These are phyloP conservation scores for Castor canadensis DNA, from an alignment of 2,113 vertebrate genomes.

Conservation along the genomic window DNA sequence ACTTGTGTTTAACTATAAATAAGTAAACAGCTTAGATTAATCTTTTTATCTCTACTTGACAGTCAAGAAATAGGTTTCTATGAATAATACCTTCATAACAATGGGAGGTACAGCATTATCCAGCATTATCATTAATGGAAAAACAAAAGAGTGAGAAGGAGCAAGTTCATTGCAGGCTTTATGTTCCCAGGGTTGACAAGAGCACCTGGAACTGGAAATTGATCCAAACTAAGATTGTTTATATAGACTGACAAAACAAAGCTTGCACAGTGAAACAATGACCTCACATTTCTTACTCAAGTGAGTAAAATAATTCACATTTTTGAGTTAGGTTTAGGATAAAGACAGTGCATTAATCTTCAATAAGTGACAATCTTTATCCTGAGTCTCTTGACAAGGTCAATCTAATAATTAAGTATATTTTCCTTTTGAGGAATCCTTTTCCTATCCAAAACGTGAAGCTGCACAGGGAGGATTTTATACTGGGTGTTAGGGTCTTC, in stretches of 20 bases:
- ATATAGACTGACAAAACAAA: background rate
- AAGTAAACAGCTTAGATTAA: background rate
- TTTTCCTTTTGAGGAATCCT: background rate
- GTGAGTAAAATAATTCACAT: background rate
- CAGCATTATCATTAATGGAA: background rate
- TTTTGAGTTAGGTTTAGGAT: background rate
- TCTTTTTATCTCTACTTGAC: background rate
- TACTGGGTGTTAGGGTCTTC: background rate
- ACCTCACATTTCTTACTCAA: background rate
- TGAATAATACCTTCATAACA: background rate
- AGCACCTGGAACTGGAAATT: background rate
- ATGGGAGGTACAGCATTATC: too few relatives aligned
- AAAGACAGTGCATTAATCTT: background rate
- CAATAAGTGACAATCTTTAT: background rate
- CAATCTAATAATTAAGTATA: background rate
- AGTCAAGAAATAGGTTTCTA: background rate
- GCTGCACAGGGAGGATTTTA: background rate
- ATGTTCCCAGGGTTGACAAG: background rate
- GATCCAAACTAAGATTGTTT: background rate
- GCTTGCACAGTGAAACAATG: background rate
- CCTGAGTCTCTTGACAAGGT: background rate
- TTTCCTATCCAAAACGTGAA: background rate
- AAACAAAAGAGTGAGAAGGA: background rate
- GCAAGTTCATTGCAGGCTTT: background rate
- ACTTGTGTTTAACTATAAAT: background rate